Conservation (phyloP, 2,113 vertebrate genomes). For the Girardinichthys multiradiatus region DNA sequence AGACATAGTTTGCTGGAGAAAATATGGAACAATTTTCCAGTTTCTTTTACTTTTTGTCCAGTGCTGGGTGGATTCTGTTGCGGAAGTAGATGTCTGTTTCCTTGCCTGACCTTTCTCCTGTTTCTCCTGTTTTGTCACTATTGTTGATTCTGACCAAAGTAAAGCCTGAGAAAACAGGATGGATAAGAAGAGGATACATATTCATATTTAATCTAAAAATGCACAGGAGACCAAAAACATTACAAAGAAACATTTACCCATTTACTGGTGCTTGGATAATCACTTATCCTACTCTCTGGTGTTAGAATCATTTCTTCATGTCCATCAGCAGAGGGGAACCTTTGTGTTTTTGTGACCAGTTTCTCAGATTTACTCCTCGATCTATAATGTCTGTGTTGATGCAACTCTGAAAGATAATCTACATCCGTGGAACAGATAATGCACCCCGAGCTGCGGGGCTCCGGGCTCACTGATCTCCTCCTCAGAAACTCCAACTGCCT, state of each 20-base stretch:
- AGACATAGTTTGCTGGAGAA: not conserved
- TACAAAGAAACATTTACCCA: conserved; percentile 51
- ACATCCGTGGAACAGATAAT: conserved; percentile 12
- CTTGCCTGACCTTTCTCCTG: conserved; percentile 25
- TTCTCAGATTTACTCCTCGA: conserved; percentile 24
- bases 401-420: conserved; percentile 22
- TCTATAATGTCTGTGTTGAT: conserved; percentile 7
- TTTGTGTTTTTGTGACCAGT: conserved; percentile 7
- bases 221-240: not conserved
- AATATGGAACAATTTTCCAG: conserved; percentile 1
- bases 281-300: conserved; percentile 16
- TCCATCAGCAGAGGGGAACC: conserved; percentile 16
- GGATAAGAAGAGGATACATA: not conserved
- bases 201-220: not conserved
- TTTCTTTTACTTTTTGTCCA: conserved; percentile 30
- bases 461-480: conserved; percentile 72
- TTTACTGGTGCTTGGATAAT: conserved; percentile 46
- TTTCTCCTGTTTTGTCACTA: conserved; percentile 25
- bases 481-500: conserved; percentile 77
- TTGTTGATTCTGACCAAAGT: conserved; percentile 52
- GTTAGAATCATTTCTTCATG: conserved; percentile 16
- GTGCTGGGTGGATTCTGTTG: conserved; percentile 27
- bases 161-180: conserved; percentile 48
- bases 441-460: conserved; percentile 6
- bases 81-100: conserved; percentile 31